Evolutionary conservation across 2,113 vertebrate genomes (phyloP).

Genomic region (Condylura cristata): DNA sequence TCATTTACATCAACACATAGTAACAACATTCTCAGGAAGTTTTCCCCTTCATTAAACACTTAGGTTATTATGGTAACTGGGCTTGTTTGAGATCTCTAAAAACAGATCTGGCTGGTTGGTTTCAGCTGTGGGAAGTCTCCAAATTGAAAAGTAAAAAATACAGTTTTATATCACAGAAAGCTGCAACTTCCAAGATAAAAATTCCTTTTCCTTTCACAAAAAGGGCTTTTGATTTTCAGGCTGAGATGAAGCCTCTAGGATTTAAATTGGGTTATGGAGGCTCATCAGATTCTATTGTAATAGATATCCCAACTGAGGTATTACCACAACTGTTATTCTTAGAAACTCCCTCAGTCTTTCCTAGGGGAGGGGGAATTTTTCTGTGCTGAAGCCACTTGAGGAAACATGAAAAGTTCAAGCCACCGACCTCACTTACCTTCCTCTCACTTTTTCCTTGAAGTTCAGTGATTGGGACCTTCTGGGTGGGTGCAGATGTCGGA

Average conservation of each 20-base stretch:
- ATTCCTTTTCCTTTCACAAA: background rate
- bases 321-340: background rate
- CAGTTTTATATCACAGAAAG: background rate
- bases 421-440: background rate
- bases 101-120: conserved; percentile 50
- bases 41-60: conserved; percentile 72
- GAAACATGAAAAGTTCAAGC: background rate
- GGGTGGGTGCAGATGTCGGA: background rate
- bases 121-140: conserved; percentile 59
- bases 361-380: background rate
- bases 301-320: background rate
- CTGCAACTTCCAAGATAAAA: conserved; percentile 14
- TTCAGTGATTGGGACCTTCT: background rate
- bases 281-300: background rate
- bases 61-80: conserved; percentile 78
- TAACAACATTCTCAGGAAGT: conserved; percentile 35
- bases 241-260: background rate
- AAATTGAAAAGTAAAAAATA: conserved; percentile 54
- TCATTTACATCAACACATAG: conserved; percentile 66
- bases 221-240: conserved; percentile 13
- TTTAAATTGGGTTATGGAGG: background rate
- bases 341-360: background rate
- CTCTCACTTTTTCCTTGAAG: background rate
- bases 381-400: background rate
- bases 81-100: conserved; percentile 65